phyloP scores from a whole-genome alignment of 2,888 invertebrate species.

The Tipula vernalis region DNA sequence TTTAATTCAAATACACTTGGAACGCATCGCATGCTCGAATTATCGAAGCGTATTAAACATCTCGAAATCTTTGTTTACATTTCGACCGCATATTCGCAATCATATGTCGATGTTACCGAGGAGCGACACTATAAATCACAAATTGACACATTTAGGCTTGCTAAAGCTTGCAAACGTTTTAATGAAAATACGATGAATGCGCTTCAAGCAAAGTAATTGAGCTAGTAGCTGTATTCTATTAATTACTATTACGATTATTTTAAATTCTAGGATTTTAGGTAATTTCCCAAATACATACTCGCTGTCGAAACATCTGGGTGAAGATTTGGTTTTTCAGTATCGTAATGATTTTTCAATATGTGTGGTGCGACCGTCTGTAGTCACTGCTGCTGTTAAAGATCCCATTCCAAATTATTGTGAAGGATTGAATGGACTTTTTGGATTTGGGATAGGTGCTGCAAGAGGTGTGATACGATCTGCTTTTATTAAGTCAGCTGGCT shows the following conservation, averaged over 20 bases:
- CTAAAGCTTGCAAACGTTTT: neutral
- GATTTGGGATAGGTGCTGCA: neutral
- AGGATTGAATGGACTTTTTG: neutral
- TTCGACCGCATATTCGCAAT: neutral
- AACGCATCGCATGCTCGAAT: neutral
- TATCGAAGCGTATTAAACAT: neutral
- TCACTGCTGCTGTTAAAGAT: neutral
- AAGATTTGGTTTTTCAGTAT: neutral
- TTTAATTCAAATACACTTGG: neutral
- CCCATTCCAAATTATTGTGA: neutral
- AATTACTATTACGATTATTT: neutral
- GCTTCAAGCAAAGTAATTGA: neutral
- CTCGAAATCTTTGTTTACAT: neutral
- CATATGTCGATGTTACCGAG: neutral
- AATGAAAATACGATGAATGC: neutral
- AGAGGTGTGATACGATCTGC: neutral
- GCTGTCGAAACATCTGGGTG: neutral
- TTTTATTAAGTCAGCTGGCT: neutral
- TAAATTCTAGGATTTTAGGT: neutral
- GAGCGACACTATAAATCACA: neutral
- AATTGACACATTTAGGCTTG: neutral
- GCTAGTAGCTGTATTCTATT: neutral
- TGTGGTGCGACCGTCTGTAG: neutral
- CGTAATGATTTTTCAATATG: neutral
- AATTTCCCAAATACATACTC: neutral